Percentiles rank a stretch among this genome's conserved stretches.
Conservation (phyloP, 2,888 invertebrate genomes). For the Abrostola tripartita region DNA sequence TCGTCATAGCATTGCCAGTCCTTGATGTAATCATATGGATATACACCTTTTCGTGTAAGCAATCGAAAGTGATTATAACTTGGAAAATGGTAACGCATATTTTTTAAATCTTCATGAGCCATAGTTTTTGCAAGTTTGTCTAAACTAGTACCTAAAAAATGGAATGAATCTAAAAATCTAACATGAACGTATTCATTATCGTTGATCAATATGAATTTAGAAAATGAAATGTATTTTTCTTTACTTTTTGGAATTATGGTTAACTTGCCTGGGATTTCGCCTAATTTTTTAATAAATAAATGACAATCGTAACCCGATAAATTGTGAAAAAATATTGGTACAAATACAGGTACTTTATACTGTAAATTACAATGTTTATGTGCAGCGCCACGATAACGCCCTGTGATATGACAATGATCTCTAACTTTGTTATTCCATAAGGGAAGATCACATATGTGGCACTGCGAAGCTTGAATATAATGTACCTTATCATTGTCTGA, state of each 20-base stretch:
- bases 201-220: neutral
- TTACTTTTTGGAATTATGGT: neutral
- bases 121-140: constrained; percentile 5
- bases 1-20: constrained; percentile 3
- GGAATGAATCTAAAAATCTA: constrained; percentile 11
- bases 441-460: neutral
- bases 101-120: neutral
- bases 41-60: constrained; percentile 3
- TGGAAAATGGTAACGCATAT: neutral
- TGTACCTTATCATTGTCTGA: neutral
- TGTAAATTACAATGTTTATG: constrained; percentile 23
- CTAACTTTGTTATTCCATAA: constrained; percentile 15
- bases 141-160: constrained; percentile 10
- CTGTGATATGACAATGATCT: constrained; percentile 29
- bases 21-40: constrained; percentile 5
- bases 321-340: constrained; percentile 37
- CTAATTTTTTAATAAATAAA: constrained; percentile 4
- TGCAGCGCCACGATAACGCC: constrained; percentile 22
- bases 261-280: neutral
- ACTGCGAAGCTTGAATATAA: neutral
- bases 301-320: constrained; percentile 30
- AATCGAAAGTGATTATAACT: neutral
- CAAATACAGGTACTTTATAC: constrained; percentile 18
- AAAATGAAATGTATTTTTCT: constrained; percentile 3
- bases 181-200: constrained; percentile 12